Conservation (phyloP, 1,140 invertebrate genomes). For the Akabosia matsudoensis region DNA sequence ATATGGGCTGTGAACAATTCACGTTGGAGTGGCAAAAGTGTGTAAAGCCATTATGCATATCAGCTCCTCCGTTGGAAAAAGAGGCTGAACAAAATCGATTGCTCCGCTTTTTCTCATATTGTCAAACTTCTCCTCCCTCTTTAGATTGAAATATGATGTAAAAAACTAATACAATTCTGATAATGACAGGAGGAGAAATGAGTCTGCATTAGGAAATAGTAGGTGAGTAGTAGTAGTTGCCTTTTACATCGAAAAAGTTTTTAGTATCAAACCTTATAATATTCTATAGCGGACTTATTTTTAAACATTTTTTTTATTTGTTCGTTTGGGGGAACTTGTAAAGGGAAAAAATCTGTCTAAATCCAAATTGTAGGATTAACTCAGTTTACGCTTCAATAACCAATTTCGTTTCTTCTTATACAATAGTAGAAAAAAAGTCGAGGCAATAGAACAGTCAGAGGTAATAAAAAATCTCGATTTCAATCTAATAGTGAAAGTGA, state of each 20-base stretch:
- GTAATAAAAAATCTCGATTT: slow-evolving; percentile 16
- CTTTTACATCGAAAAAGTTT: not conserved
- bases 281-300: not conserved
- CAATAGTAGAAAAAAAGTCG: not conserved
- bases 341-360: not conserved
- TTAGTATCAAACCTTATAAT: too few species aligned
- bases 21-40: not conserved
- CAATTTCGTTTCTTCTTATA: not conserved
- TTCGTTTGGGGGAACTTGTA: not conserved
- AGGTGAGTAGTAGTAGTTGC: not conserved
- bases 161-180: slow-evolving; percentile 17
- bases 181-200: slow-evolving; percentile 8
- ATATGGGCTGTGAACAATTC: too few species aligned
- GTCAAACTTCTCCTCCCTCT: not conserved
- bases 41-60: slow-evolving; percentile 4
- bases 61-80: not conserved
- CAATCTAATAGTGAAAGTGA: too few species aligned
- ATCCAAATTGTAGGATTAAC: not conserved
- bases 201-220: not conserved
- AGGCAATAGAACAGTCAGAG: not conserved
- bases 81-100: not conserved
- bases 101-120: not conserved
- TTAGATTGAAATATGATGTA: slow-evolving; percentile 20
- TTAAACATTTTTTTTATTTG: not conserved
- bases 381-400: slow-evolving; percentile 11